Percentiles rank a stretch among this genome's conserved stretches.
Conservation (phyloP, 2,888 invertebrate genomes). For the Vandiemenella viatica region DNA sequence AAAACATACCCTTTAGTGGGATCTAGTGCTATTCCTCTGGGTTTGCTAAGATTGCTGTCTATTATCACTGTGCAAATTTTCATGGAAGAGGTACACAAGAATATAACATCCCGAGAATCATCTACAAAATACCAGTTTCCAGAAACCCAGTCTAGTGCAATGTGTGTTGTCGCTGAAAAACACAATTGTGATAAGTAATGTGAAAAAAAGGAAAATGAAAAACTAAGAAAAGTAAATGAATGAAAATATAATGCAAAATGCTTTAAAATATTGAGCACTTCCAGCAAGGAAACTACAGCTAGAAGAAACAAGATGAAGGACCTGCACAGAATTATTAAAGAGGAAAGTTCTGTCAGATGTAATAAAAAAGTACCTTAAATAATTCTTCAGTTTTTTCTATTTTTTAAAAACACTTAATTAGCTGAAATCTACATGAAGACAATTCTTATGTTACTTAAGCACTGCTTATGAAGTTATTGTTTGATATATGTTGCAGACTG, state of each 20-base stretch:
- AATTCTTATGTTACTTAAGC: no score
- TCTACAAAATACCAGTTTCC: constrained; percentile 77
- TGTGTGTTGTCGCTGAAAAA: constrained; percentile 49
- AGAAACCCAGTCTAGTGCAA: constrained; percentile 72
- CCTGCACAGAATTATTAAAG: no score
- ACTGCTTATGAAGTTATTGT: no score
- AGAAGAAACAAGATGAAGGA: no score
- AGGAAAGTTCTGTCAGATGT: no score
- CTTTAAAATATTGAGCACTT: no score
- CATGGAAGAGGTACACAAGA: constrained; percentile 49
- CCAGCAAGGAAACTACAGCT: no score
- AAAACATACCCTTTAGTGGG: constrained; percentile 47
- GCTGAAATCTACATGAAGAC: background rate
- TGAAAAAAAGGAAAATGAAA: no score
- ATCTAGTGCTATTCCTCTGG: constrained; percentile 63
- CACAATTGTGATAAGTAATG: no score
- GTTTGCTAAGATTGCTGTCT: constrained; percentile 49
- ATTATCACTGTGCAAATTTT: constrained; percentile 52
- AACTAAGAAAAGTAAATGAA: no score
- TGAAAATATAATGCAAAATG: no score
- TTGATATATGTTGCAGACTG: no score
- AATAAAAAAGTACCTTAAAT: background rate
- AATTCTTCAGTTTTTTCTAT: background rate
- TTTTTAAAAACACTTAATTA: background rate
- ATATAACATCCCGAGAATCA: constrained; percentile 48